Evolutionary conservation across 2,113 vertebrate genomes (phyloP).

Genomic region (Hiodon alosoides): DNA sequence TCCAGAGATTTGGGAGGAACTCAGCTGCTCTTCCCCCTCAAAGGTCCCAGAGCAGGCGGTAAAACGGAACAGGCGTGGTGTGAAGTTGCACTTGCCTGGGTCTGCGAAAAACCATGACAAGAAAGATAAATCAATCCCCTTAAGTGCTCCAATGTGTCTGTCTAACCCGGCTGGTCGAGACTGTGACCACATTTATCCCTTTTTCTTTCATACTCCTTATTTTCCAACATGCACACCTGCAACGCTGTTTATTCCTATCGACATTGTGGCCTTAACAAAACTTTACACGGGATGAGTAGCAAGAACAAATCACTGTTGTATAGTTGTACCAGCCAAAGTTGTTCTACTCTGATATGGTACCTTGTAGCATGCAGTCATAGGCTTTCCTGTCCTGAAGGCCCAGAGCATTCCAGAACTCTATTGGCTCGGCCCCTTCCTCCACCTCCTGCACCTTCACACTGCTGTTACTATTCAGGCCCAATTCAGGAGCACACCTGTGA

Average conservation of each 20-base stretch:
- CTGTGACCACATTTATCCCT: too few relatives aligned
- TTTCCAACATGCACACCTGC: too few relatives aligned
- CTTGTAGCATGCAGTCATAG: conserved; percentile 73
- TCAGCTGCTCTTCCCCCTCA: conserved; percentile 59
- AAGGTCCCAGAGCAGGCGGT: conserved; percentile 61
- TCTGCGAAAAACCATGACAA: conserved; percentile 41
- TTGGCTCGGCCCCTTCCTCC: conserved; percentile 63
- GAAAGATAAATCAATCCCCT: neutral
- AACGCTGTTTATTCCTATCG: too few relatives aligned
- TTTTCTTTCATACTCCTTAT: too few relatives aligned
- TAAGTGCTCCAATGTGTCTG: too few relatives aligned
- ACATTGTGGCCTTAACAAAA: too few relatives aligned
- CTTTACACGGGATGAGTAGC: too few relatives aligned
- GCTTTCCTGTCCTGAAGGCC: conserved; percentile 58
- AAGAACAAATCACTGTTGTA: too few relatives aligned
- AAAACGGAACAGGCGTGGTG: conserved; percentile 59
- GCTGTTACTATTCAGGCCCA: conserved; percentile 53
- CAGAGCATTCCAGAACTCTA: conserved; percentile 55
- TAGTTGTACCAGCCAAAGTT: too few relatives aligned
- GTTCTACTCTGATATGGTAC: conserved; percentile 30
- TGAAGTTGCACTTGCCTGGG: conserved; percentile 71
- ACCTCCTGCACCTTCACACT: conserved; percentile 56
- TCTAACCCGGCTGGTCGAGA: too few relatives aligned
- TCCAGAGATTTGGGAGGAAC: conserved; percentile 46
- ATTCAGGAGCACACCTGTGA: conserved; percentile 55